Percentiles rank a stretch among this genome's conserved stretches.
Conservation (phyloP, 2,888 invertebrate genomes). For the Dexiosoma caninum region DNA sequence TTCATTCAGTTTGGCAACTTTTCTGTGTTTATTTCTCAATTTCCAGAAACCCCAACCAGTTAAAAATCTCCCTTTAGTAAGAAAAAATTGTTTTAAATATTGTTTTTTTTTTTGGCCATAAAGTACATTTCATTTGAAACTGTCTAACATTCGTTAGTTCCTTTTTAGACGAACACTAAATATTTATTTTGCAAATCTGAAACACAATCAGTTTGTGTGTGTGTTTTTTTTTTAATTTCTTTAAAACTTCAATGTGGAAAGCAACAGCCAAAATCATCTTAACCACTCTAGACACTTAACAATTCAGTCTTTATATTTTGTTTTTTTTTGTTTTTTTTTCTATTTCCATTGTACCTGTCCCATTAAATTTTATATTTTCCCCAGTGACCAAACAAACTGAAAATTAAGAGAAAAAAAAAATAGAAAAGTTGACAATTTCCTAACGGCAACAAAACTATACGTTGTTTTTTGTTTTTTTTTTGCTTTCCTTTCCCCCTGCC, state of each 20-base stretch:
- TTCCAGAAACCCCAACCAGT: no score
- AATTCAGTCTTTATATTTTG: conserved; percentile 30
- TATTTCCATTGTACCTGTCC: conserved; percentile 54
- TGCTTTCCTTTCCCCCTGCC: neutral
- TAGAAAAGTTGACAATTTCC: conserved; percentile 27
- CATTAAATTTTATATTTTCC: conserved; percentile 57
- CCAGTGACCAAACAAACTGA: conserved; percentile 53
- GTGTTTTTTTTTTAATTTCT: neutral
- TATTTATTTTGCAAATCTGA: conserved; percentile 16
- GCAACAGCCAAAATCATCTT: conserved; percentile 43
- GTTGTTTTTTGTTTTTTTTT: neutral
- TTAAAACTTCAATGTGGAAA: conserved; percentile 14
- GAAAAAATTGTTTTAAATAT: no score
- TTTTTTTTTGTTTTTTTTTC: neutral
- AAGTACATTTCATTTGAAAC: neutral
- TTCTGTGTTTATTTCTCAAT: no score
- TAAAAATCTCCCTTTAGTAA: no score
- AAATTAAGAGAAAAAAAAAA: conserved; percentile 34
- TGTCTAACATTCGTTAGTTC: neutral
- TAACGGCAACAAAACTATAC: neutral
- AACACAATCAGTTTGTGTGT: conserved; percentile 23
- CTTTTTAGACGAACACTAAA: neutral
- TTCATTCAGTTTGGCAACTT: no score
- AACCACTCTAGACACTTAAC: conserved; percentile 57
- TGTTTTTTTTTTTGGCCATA: no score